Base-by-base conservation (phyloP, 1,140 invertebrate species). In the Caerostris extrusa region DNA sequence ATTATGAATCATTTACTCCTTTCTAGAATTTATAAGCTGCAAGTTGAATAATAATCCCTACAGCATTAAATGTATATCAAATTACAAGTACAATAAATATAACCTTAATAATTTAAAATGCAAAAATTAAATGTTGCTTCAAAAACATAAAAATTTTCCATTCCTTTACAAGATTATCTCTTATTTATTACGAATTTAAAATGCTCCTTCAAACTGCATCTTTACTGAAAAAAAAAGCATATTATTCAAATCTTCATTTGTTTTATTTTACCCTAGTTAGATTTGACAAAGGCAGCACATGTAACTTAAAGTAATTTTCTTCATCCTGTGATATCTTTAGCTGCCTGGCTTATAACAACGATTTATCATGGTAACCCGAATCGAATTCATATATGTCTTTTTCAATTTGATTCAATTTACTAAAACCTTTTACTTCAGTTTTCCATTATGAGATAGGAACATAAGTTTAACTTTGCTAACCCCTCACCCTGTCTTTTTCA, bases 181-280 rank as follows among this genome's bases (percentile, higher is more conserved):
- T 3, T 61, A 10, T 61, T 12, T 12, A 50, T 77, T 77, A 64
- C 14, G 61, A 14, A 67, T 67, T 67, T 14, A 67, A 67, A 67
- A 67, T 17, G 1, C 34, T 34, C 34, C 34, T 34, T 34, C 2
- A 34, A 34, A 34, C 34, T 34, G 4, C 61, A 5, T 12, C 12
- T 67, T 67, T 67, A 14, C 14, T 17, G 17, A 67, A 34, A n/a
- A n/a, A n/a, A n/a, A n/a, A 67, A 67, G 12, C 61, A n/a, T n/a
- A 67, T 67, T 67, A 67, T 67, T 67, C 61, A 67, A 67, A 67
- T 67, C 12, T 67, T n/a, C 61, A 67, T 67, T 67, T 67, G n/a
- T n/a, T 67, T 67, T 17, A n/a, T 67, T 67, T 67, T 67, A n/a
- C n/a, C 61, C 61, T 4, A 67, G 61, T 67, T 67, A 67, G 5